Percentiles rank a stretch among this genome's conserved stretches.
phyloP scores from a whole-genome alignment of 2,113 vertebrate species.

The Clarias macrocephalus region DNA sequence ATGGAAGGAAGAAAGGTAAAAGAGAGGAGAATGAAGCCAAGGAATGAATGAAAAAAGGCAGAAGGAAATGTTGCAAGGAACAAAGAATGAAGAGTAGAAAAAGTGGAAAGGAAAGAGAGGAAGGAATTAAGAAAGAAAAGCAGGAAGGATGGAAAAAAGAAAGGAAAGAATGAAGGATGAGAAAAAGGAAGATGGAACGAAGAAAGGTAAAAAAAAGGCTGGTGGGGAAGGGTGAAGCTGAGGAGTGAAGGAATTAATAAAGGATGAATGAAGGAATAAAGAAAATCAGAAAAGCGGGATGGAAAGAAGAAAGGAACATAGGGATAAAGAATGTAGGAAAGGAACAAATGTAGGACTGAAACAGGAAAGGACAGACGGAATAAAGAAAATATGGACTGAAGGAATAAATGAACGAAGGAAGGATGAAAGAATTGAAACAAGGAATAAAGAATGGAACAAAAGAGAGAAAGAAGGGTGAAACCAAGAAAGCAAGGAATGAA shows the following conservation, averaged over 20 bases:
- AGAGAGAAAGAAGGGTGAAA: not conserved
- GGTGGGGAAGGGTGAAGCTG: not conserved
- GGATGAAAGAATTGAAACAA: not conserved
- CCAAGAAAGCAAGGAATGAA: too few relatives aligned
- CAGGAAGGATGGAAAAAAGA: not conserved
- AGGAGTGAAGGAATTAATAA: not conserved
- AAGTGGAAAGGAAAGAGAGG: not conserved
- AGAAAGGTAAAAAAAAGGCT: not conserved
- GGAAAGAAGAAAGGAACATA: not conserved
- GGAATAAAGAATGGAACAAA: not conserved
- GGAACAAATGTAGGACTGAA: not conserved
- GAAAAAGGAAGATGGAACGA: not conserved
- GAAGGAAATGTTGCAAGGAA: not conserved
- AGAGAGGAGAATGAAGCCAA: not conserved
- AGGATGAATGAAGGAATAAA: not conserved
- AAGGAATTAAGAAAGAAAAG: not conserved
- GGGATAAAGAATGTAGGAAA: not conserved
- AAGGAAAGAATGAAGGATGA: not conserved
- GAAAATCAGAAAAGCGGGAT: too few relatives aligned
- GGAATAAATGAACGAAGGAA: too few relatives aligned
- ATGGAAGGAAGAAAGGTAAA: not conserved
- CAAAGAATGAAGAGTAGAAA: not conserved
- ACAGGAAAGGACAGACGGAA: not conserved
- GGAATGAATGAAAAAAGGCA: not conserved
- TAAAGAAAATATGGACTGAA: too few relatives aligned